Evolutionary conservation across 1,140 invertebrate genomes (phyloP).

Genomic region (Drosophila persimilis): DNA sequence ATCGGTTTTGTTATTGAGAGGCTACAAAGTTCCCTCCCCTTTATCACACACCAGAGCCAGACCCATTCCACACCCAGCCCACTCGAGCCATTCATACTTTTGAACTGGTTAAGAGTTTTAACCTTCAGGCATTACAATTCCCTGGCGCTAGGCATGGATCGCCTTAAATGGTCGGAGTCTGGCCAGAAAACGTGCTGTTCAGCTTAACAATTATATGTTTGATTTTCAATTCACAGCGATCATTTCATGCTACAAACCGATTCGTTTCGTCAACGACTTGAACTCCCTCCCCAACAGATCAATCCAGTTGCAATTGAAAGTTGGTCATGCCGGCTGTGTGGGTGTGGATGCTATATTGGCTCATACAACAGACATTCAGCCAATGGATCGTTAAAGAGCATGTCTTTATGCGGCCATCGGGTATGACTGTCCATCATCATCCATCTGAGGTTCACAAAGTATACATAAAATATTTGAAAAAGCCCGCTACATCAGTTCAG

Average conservation of each 20-base stretch:
- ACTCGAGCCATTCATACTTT: slow-evolving; percentile 1
- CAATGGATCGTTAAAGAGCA: slow-evolving; percentile 1
- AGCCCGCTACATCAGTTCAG: too few species aligned
- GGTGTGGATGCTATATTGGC: slow-evolving; percentile 47
- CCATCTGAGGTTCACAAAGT: neutral
- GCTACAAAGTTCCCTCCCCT: neutral
- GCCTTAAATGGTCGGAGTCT: slow-evolving; percentile 27
- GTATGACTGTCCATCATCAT: neutral
- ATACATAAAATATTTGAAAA: too few species aligned
- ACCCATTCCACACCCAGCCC: slow-evolving; percentile 30
- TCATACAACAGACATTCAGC: slow-evolving; percentile 20
- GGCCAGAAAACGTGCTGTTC: slow-evolving; percentile 32
- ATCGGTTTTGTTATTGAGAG: slow-evolving; percentile 15
- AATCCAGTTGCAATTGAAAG: slow-evolving; percentile 28
- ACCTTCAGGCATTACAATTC: slow-evolving; percentile 25
- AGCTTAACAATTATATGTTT: slow-evolving; percentile 53
- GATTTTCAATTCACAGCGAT: slow-evolving; percentile 54
- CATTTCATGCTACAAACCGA: slow-evolving; percentile 53
- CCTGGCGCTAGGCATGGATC: slow-evolving; percentile 12
- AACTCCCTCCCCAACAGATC: slow-evolving; percentile 25
- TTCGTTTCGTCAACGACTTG: slow-evolving; percentile 34
- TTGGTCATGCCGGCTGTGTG: slow-evolving; percentile 36
- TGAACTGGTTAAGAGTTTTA: slow-evolving; percentile 31
- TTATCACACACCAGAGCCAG: neutral
- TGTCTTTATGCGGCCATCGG: neutral